Evolutionary conservation across 2,113 vertebrate genomes (phyloP), one percentile per base, ranked within the genome.

Genomic region (Myotis yumanensis): DNA sequence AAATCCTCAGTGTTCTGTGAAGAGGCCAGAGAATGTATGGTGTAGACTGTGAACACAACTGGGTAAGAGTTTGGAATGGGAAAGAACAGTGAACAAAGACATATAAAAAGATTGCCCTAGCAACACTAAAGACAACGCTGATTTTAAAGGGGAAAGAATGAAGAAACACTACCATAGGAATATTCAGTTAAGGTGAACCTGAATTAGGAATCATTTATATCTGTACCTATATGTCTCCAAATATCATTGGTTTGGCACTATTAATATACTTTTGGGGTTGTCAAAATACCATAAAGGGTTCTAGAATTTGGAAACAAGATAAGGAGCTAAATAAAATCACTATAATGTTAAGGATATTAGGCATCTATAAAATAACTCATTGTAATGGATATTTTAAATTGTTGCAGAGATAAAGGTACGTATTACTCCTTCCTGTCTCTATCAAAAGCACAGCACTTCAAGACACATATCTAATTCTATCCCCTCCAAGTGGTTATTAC

Each of bases 301-400:
- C 16, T 84, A 32, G 85, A 87, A 75, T 90, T 76, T 92, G 35
- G 37, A 93, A 85, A 80, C 22, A 86, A 40, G 9, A 93, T 66
- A 71, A 88, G 35, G 43, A 86, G 46, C 59, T 72, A 90, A 90
- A 82, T 59, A 48, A 86, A 76, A 93, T 62, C 77, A 73, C n/a
- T n/a, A 15, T 37, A 43, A 79, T 62, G 23, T 86, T 28, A 89
- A 91, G 59, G n/a, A 30, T 0, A 64, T 5, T n/a, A 40, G 48
- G 54, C 14, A 93, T 51, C 59, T 64, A 40, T 54, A 91, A 91
- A 89, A 68, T 23, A 62, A 83, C 15, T 32, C 30, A 46, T 32
- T 93, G 11, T 73, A 32, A 30, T 14, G 30, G 71, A 32, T 75
- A 64, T 40, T 16, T 90, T 43, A 85, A 86, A 66, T 15, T 32